Evolutionary conservation across 2,797 vertebrate species (phyloP).

Genomic region (Protonibea diacanthus): DNA sequence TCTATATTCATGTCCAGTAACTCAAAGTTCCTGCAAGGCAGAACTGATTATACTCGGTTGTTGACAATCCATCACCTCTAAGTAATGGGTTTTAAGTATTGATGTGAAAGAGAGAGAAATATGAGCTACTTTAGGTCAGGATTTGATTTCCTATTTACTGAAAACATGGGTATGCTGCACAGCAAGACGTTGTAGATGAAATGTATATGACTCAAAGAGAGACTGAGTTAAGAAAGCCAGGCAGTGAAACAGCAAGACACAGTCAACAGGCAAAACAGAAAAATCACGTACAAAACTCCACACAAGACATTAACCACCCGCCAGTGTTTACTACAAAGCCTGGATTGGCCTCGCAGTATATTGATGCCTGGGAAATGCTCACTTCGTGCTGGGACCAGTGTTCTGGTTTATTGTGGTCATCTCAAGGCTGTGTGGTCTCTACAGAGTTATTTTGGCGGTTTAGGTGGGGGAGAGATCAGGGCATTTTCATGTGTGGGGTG

Average conservation of each 20-base stretch:
- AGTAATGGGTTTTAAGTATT: slow-evolving; percentile 30
- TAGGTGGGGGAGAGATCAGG: slow-evolving; percentile 42
- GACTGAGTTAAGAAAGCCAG: slow-evolving; percentile 28
- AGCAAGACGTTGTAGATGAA: slow-evolving; percentile 11
- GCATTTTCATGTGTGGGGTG: slow-evolving; percentile 66
- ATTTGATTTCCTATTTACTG: slow-evolving; percentile 28
- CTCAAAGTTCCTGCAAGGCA: slow-evolving; percentile 6
- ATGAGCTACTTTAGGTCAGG: slow-evolving; percentile 9
- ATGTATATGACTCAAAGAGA: slow-evolving; percentile 18
- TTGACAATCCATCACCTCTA: slow-evolving; percentile 19
- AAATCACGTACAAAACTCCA: slow-evolving; percentile 52
- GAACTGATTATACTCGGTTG: slow-evolving; percentile 9
- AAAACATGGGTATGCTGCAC: slow-evolving; percentile 2
- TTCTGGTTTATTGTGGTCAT: slow-evolving; percentile 80
- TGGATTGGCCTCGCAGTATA: slow-evolving; percentile 57
- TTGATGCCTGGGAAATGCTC: slow-evolving; percentile 73
- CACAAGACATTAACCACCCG: slow-evolving; percentile 70
- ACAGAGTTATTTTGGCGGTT: slow-evolving; percentile 65
- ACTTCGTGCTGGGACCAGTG: slow-evolving; percentile 75
- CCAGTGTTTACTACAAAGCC: slow-evolving; percentile 74
- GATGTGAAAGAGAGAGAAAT: slow-evolving; percentile 20
- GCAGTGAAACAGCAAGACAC: slow-evolving; percentile 34
- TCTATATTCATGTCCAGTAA: slow-evolving; percentile 6
- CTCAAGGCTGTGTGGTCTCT: slow-evolving; percentile 77
- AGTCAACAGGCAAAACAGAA: slow-evolving; percentile 47